Base-by-base conservation (phyloP, 2,888 invertebrate species). In the Acutogordius australiensis region DNA sequence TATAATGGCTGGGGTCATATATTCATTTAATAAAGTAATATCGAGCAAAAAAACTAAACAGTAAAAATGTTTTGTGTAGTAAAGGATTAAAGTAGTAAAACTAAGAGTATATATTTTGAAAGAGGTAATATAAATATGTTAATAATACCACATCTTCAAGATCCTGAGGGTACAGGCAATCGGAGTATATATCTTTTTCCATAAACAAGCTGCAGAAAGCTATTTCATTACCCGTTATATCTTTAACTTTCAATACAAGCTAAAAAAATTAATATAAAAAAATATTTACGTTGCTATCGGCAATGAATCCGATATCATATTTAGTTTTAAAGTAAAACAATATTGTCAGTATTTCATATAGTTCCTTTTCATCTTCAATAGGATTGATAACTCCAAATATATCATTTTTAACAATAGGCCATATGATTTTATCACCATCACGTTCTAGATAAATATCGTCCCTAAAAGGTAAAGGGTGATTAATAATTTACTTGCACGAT, bases 401-500 rank as follows among this genome's bases (percentile, higher is more conserved):
- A 51, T 51, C 51, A 23, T 51, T 51, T 51, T 51, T 26, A 21
- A 21, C 8, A 23, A 51, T 51, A 21, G 51, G 51, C 8, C 23
- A 51, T 8, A 51, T 23, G 23, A 51, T 23, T 51, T 51, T 51
- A 23, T 51, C 23, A 21, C 23, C 51, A 8, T 8, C 23, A n/a
- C 51, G 51, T 51, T 51, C 51, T 4, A 51, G 23, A 26, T 51
- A 51, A n/a, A 51, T 51, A 4, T 51, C 26, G 4, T 8, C 51
- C 8, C 51, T 51, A 51, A n/a, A 51, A n/a, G 23, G 4, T 51
- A 51, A n/a, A 51, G 8, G 4, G 23, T 4, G 26, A n/a, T n/a
- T 51, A 51, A n/a, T n/a, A n/a, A n/a, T 51, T 21, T 51, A 51
- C 51, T 51, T 51, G 51, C 51, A 51, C 8, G 51, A 51, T 51